A percentile compares a stretch with the other conserved stretches of the same genome.
Evolutionary conservation across 2,888 invertebrate species (phyloP).

Genomic region (Noctua comes): DNA sequence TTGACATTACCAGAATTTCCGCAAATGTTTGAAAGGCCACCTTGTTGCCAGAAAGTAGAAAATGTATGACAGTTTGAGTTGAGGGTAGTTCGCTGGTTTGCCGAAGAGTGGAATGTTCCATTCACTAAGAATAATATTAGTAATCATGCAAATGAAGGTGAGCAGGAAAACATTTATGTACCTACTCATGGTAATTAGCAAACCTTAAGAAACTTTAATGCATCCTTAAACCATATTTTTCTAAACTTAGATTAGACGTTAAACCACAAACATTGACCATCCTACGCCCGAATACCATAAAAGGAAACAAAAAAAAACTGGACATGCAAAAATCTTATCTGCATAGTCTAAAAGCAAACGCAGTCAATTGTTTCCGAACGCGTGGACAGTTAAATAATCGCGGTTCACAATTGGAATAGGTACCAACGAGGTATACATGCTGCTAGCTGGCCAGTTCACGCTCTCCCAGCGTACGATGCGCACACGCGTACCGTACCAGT

Average conservation of each 20-base stretch:
- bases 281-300: slow-evolving; percentile 26
- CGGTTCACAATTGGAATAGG: slow-evolving; percentile 88
- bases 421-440: slow-evolving; percentile 81
- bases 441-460: slow-evolving; percentile 81
- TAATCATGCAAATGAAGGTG: not conserved
- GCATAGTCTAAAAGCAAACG: slow-evolving; percentile 81
- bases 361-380: slow-evolving; percentile 89
- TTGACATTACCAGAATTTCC: not conserved
- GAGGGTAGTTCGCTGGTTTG: not conserved
- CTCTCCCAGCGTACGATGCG: slow-evolving; percentile 84
- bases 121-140: not conserved
- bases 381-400: slow-evolving; percentile 89
- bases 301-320: slow-evolving; percentile 69
- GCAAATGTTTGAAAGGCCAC: not conserved
- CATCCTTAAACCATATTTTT: not conserved
- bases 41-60: not conserved
- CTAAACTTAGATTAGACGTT: not conserved
- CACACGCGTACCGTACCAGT: slow-evolving; percentile 75
- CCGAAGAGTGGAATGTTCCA: not conserved
- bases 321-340: slow-evolving; percentile 86
- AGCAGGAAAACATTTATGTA: not conserved
- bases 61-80: not conserved
- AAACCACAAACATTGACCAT: slow-evolving; percentile 18
- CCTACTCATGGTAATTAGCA: not conserved
- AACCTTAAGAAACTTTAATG: not conserved